These are phyloP conservation scores for Diacarnus erythraeanus DNA, from an alignment of 37 sponge, comb jelly and placozoan genomes.

Conservation along the genomic window DNA sequence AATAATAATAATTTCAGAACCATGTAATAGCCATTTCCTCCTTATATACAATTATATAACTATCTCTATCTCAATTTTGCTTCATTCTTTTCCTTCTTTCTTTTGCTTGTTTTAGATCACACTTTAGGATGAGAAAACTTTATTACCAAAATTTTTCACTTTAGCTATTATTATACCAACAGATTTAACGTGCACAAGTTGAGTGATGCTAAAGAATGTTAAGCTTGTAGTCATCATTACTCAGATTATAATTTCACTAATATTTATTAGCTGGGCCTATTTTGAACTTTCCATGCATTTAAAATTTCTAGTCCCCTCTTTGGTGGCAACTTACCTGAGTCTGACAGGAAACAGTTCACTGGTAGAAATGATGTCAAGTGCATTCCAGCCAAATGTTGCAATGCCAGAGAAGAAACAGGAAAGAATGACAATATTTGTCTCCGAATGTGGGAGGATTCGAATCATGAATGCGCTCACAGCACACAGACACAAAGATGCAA, in stretches of 20 bases:
- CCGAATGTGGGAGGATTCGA: slow-evolving; percentile 58
- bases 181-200: no score
- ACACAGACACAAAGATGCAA: slow-evolving; percentile 45
- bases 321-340: slow-evolving; percentile 38
- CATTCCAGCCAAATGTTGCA: slow-evolving; percentile 80
- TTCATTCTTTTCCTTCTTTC: no score
- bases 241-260: neutral
- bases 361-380: slow-evolving; percentile 69
- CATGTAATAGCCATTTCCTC: no score
- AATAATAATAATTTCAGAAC: no score
- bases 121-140: no score
- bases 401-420: slow-evolving; percentile 77
- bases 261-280: neutral
- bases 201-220: no score
- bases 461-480: slow-evolving; percentile 74
- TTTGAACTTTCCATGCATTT: neutral
- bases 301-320: neutral
- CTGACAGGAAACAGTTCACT: slow-evolving; percentile 45
- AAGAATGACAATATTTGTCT: slow-evolving; percentile 56
- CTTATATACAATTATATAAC: no score
- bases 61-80: no score
- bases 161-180: no score
- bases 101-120: no score
- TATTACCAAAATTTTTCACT: no score
- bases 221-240: no score